These are phyloP conservation scores for Pasiphila rectangulata DNA, from an alignment of 2,888 invertebrate genomes.

Conservation along the genomic window DNA sequence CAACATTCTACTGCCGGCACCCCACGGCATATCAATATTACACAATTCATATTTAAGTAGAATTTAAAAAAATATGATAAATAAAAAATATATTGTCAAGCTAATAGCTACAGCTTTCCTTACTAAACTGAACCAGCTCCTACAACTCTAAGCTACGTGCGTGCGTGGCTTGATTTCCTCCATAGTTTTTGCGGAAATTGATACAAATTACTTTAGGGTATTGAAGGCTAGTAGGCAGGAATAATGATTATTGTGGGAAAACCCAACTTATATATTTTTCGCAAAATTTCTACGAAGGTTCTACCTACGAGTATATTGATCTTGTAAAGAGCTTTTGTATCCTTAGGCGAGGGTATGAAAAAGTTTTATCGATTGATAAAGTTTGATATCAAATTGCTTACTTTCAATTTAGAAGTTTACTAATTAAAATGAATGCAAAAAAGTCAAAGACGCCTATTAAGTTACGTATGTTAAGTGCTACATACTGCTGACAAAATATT, in stretches of 20 bases:
- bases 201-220: slow-evolving; percentile 49
- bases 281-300: slow-evolving; percentile 10
- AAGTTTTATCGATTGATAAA: slow-evolving; percentile 5
- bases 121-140: slow-evolving; percentile 1
- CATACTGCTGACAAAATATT: no score
- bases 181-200: slow-evolving; percentile 41
- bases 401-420: neutral
- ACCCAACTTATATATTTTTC: slow-evolving; percentile 15
- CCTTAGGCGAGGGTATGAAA: slow-evolving; percentile 1
- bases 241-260: slow-evolving; percentile 26
- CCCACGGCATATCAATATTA: no score
- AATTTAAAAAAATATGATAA: no score
- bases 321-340: neutral
- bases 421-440: neutral
- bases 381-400: neutral
- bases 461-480: no score
- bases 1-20: no score
- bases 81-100: no score
- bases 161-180: slow-evolving; percentile 29
- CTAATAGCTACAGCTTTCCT: no score
- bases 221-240: slow-evolving; percentile 28
- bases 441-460: no score
- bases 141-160: slow-evolving; percentile 1
- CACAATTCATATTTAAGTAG: no score
- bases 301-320: no score